Conservation (phyloP, 1,140 invertebrate genomes). For the Monochamus saltuarius region DNA sequence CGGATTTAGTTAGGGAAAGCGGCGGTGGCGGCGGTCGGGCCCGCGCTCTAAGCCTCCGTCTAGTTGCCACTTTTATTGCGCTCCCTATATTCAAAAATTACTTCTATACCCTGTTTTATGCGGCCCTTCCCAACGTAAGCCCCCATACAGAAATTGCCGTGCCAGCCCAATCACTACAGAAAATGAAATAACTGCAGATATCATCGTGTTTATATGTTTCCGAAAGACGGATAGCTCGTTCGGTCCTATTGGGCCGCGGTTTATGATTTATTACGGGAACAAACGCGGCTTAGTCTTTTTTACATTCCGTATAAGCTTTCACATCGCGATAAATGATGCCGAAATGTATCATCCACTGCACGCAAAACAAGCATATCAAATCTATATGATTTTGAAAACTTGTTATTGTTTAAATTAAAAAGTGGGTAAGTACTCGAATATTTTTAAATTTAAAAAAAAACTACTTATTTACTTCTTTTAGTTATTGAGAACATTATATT, state of each 20-base stretch:
- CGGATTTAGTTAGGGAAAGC: slow-evolving; percentile 39
- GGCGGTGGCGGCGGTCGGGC: neutral
- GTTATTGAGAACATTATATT: too few species aligned
- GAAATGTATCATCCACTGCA: too few species aligned
- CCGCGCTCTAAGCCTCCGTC: slow-evolving; percentile 11
- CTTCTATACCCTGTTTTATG: slow-evolving; percentile 33
- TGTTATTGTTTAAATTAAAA: neutral
- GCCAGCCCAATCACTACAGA: slow-evolving; percentile 11
- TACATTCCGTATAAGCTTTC: too few species aligned
- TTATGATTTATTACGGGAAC: neutral
- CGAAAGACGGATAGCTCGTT: neutral
- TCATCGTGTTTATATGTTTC: neutral
- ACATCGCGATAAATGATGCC: too few species aligned
- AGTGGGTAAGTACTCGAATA: too few species aligned
- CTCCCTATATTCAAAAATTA: slow-evolving; percentile 39
- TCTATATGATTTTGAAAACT: too few species aligned
- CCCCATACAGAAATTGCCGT: neutral
- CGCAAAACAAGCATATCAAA: too few species aligned
- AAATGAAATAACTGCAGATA: slow-evolving; percentile 16
- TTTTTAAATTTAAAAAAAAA: too few species aligned
- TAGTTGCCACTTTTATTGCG: slow-evolving; percentile 39
- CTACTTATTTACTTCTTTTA: too few species aligned
- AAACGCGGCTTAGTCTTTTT: too few species aligned
- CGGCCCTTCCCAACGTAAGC: slow-evolving; percentile 13
- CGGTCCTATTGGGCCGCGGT: neutral